phyloP scores from a whole-genome alignment of 1,140 invertebrate species.

The Cylas formicarius region DNA sequence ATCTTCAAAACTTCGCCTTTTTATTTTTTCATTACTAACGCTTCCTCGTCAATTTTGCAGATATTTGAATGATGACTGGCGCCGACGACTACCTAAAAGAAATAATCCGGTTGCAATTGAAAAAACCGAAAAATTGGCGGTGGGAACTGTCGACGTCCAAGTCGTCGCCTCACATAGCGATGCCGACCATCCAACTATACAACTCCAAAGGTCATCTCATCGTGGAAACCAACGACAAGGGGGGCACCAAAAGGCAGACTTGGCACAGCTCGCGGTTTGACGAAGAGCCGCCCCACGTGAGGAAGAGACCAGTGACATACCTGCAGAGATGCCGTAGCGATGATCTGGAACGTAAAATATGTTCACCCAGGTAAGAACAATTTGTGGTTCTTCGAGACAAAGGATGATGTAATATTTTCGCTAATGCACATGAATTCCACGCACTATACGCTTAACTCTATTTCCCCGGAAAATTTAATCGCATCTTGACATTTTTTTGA shows the following conservation, averaged over 20 bases:
- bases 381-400: too few relatives aligned
- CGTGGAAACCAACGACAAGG: constrained; percentile 40
- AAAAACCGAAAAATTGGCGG: constrained; percentile 47
- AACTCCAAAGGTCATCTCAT: constrained; percentile 39
- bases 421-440: too few relatives aligned
- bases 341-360: constrained; percentile 4
- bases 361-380: background rate
- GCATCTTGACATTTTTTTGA: too few relatives aligned
- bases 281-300: background rate
- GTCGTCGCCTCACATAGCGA: constrained; percentile 45
- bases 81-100: constrained; percentile 27
- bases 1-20: too few relatives aligned
- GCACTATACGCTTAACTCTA: too few relatives aligned
- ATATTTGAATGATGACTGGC: constrained; percentile 14
- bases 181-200: constrained; percentile 46
- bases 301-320: constrained; percentile 1
- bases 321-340: constrained; percentile 16
- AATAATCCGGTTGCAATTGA: constrained; percentile 42
- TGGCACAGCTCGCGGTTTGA: constrained; percentile 26
- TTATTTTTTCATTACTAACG: too few relatives aligned
- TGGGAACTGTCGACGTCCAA: constrained; percentile 49
- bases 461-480: too few relatives aligned
- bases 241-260: constrained; percentile 25
- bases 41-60: background rate
- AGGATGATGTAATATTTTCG: too few relatives aligned